phyloP scores from a whole-genome alignment of 2,113 vertebrate species.

The Sprattus sprattus region DNA sequence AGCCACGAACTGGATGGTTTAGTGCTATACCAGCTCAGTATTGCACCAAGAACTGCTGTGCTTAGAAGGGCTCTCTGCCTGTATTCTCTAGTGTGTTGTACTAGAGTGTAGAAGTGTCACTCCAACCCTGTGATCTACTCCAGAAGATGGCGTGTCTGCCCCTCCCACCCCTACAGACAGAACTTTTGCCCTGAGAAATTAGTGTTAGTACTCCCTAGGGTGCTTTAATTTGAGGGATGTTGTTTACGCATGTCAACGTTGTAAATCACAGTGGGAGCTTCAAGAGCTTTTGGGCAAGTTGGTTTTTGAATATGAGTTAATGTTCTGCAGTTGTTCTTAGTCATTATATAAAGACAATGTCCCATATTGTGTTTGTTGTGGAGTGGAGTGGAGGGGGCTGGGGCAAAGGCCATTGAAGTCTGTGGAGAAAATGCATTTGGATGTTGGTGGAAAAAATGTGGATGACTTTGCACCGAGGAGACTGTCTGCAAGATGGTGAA shows the following conservation, averaged over 20 bases:
- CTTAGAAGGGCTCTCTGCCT: too few species aligned
- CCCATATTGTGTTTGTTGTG: background rate
- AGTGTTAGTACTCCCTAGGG: too few species aligned
- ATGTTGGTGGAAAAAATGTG: background rate
- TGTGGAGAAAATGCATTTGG: background rate
- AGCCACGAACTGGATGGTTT: too few species aligned
- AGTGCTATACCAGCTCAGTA: too few species aligned
- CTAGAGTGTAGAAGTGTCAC: too few species aligned
- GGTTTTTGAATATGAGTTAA: background rate
- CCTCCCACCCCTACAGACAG: too few species aligned
- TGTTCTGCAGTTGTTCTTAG: background rate
- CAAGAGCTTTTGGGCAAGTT: background rate
- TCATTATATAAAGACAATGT: background rate
- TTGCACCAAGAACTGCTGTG: too few species aligned
- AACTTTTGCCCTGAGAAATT: too few species aligned
- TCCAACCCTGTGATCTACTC: too few species aligned
- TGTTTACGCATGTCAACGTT: background rate
- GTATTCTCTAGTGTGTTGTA: too few species aligned
- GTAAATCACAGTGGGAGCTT: background rate
- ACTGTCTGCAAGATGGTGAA: background rate
- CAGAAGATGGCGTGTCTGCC: too few species aligned
- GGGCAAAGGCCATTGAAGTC: background rate
- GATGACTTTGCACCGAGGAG: too few species aligned
- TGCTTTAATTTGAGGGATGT: background rate
- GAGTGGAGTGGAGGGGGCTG: background rate